Evolutionary conservation across 1,140 invertebrate species (phyloP).

Genomic region (Scaptomyza montana): DNA sequence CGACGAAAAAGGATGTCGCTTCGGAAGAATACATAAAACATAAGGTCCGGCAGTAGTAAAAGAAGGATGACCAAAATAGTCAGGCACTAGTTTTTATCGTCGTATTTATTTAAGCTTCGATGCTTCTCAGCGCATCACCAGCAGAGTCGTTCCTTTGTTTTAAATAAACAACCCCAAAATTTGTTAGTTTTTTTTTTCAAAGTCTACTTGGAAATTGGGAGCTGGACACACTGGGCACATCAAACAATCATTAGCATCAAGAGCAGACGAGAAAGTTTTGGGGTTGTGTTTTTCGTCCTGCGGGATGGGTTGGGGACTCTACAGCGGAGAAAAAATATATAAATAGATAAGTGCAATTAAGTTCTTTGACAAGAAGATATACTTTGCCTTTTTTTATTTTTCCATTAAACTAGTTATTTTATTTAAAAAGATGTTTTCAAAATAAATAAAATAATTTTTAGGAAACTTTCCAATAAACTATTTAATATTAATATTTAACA

Average conservation of each 20-base stretch:
- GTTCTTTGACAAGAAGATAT: background rate
- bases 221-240: constrained; percentile 35
- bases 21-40: constrained; percentile 2
- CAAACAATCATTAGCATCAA: constrained; percentile 76
- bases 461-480: no score
- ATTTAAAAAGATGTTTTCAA: no score
- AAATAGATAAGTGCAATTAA: constrained; percentile 17
- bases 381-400: background rate
- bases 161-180: constrained; percentile 37
- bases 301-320: background rate
- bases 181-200: constrained; percentile 12
- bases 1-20: constrained; percentile 19
- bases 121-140: constrained; percentile 31
- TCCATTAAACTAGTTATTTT: no score
- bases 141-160: constrained; percentile 18
- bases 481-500: no score
- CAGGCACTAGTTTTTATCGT: constrained; percentile 63
- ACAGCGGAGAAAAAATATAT: background rate
- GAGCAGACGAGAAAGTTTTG: constrained; percentile 57
- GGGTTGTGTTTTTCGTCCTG: no score
- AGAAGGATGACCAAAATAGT: constrained; percentile 38
- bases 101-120: constrained; percentile 59
- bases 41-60: constrained; percentile 10
- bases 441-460: no score
- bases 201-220: constrained; percentile 16